phyloP scores from a whole-genome alignment of 2,888 invertebrate genomes.

The Cheilosia vulpina region DNA sequence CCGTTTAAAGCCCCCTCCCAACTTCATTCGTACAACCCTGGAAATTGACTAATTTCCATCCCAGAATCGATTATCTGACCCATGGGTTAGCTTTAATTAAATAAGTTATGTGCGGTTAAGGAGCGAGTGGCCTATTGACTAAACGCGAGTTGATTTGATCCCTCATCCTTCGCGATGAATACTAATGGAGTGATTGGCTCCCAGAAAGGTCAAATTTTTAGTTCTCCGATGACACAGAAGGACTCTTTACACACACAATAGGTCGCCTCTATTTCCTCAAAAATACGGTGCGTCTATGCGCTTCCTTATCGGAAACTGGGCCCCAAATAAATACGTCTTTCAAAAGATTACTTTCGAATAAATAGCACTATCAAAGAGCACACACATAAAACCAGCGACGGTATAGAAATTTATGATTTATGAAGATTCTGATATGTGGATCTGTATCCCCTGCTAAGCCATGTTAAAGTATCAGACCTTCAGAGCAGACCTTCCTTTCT shows the following conservation, averaged over 20 bases:
- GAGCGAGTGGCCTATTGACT: constrained; percentile 26
- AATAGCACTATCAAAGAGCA: constrained; percentile 8
- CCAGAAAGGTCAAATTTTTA: constrained; percentile 51
- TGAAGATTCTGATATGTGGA: constrained; percentile 54
- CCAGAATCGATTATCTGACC: constrained; percentile 69
- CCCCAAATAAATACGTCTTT: constrained; percentile 38
- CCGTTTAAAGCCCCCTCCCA: background rate
- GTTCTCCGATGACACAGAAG: background rate
- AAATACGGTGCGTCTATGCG: background rate
- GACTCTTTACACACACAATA: background rate
- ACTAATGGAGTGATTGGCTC: constrained; percentile 66
- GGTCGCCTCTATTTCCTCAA: too few relatives aligned
- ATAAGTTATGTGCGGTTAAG: constrained; percentile 68
- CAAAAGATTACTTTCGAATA: background rate
- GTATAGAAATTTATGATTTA: constrained; percentile 62
- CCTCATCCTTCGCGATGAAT: constrained; percentile 58
- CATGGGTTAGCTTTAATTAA: constrained; percentile 71
- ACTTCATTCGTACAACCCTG: background rate
- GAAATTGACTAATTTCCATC: constrained; percentile 57
- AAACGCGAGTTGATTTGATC: constrained; percentile 50
- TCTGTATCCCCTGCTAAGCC: constrained; percentile 1
- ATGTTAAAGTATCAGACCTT: constrained; percentile 16
- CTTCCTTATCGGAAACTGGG: constrained; percentile 37
- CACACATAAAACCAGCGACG: constrained; percentile 10
- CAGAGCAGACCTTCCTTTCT: background rate